These are phyloP conservation scores for Perizoma flavofasciatum DNA, from an alignment of 2,888 invertebrate species.

Conservation along the genomic window DNA sequence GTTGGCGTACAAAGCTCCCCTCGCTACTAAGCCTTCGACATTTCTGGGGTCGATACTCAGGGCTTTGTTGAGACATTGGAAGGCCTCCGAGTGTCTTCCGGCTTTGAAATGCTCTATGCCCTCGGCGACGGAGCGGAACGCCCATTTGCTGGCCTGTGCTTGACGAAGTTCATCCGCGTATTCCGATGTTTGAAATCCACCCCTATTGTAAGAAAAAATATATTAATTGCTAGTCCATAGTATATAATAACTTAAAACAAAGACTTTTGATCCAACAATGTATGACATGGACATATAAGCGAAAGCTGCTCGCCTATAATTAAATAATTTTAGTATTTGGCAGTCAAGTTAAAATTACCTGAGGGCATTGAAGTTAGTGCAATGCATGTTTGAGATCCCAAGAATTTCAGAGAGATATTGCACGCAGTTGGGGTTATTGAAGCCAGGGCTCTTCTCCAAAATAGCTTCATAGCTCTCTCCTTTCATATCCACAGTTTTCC, in stretches of 20 bases:
- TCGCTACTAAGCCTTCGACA: slow-evolving; percentile 95
- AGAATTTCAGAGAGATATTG: slow-evolving; percentile 91
- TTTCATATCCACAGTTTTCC: slow-evolving; percentile 91
- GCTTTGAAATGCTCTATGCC: slow-evolving; percentile 97
- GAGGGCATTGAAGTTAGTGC: slow-evolving; percentile 87
- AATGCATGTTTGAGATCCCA: slow-evolving; percentile 87
- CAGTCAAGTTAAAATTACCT: slow-evolving; percentile 77
- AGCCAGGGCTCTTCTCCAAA: slow-evolving; percentile 92
- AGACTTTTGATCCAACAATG: too few species aligned
- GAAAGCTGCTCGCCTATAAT: too few species aligned
- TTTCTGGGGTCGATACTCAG: slow-evolving; percentile 95
- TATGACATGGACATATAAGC: background rate
- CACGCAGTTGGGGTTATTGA: slow-evolving; percentile 95
- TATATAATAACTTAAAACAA: too few species aligned
- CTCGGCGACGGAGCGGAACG: slow-evolving; percentile 96
- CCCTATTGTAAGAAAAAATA: slow-evolving; percentile 70
- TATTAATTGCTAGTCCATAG: background rate
- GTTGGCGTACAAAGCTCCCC: slow-evolving; percentile 96
- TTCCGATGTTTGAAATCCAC: slow-evolving; percentile 90
- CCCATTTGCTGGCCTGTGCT: slow-evolving; percentile 96
- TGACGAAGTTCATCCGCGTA: slow-evolving; percentile 93
- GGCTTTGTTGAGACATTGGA: slow-evolving; percentile 97
- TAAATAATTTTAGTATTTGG: background rate
- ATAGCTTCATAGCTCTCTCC: slow-evolving; percentile 91
- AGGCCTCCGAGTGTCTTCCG: slow-evolving; percentile 96